Conservation (phyloP, 2,113 vertebrate species). For the Xenopus borealis region DNA sequence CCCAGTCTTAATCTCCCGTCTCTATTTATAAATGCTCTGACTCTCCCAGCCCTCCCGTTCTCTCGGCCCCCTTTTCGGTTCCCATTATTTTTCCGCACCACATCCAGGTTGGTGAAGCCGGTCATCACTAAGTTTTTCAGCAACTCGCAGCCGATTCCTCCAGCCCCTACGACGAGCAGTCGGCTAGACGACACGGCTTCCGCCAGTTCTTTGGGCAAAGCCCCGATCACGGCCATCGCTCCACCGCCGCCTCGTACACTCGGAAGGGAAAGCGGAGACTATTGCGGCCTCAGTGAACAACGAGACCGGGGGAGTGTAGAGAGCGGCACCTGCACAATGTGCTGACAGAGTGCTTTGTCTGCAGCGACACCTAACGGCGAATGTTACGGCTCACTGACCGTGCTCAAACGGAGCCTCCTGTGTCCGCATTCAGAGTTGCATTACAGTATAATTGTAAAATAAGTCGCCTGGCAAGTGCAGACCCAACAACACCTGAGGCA, state of each 20-base stretch:
- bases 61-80: neutral
- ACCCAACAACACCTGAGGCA: too few species aligned
- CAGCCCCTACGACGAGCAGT: constrained; percentile 88
- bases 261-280: neutral
- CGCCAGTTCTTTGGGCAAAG: constrained; percentile 79
- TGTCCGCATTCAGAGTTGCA: too few species aligned
- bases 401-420: too few species aligned
- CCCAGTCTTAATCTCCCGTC: too few species aligned
- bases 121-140: constrained; percentile 92
- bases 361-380: constrained; percentile 13
- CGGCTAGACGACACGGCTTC: constrained; percentile 76
- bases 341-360: neutral
- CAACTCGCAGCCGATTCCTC: constrained; percentile 92
- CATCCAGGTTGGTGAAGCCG: constrained; percentile 88
- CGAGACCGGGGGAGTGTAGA: neutral
- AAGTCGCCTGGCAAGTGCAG: too few species aligned
- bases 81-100: constrained; percentile 69
- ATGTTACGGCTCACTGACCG: neutral
- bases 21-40: too few species aligned
- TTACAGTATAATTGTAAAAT: too few species aligned
- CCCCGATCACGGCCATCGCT: constrained; percentile 74
- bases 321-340: neutral
- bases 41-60: neutral
- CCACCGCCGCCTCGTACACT: constrained; percentile 9
- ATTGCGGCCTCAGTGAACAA: neutral